These are phyloP conservation scores for Wiebesia pumilae DNA, from an alignment of 1,140 invertebrate genomes.

Conservation along the genomic window DNA sequence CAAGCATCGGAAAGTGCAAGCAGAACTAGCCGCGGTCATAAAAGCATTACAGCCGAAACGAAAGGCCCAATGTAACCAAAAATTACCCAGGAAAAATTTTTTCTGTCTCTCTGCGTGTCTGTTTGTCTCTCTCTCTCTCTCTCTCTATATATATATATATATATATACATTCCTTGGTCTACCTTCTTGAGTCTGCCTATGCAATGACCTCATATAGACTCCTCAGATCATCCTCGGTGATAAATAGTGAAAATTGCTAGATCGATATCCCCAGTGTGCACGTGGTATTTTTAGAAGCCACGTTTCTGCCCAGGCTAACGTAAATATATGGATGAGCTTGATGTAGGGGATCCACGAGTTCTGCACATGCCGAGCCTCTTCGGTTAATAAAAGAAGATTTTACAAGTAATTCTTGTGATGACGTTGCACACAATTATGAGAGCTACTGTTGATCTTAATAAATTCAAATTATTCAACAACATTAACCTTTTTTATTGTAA, in stretches of 20 bases:
- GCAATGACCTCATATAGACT: too few species aligned
- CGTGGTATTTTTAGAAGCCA: background rate
- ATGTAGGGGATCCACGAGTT: slow-evolving; percentile 13
- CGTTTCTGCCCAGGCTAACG: slow-evolving; percentile 34
- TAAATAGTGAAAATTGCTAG: slow-evolving; percentile 62
- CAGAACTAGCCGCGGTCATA: slow-evolving; percentile 59
- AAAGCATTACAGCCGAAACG: slow-evolving; percentile 70
- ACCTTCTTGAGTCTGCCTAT: too few species aligned
- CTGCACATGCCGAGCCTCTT: background rate
- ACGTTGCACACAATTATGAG: too few species aligned
- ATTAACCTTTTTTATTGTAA: too few species aligned
- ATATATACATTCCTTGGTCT: background rate
- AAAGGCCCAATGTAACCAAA: slow-evolving; percentile 56
- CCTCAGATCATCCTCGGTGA: slow-evolving; percentile 39
- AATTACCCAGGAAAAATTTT: slow-evolving; percentile 64
- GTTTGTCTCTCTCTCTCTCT: too few species aligned
- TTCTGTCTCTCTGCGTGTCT: background rate
- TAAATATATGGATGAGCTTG: background rate
- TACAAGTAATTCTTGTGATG: too few species aligned
- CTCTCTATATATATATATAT: background rate
- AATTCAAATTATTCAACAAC: too few species aligned
- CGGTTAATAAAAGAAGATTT: too few species aligned
- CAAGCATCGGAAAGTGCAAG: slow-evolving; percentile 56
- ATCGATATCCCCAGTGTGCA: slow-evolving; percentile 35
- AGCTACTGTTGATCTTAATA: too few species aligned